phyloP scores from a whole-genome alignment of 2,113 vertebrate genomes.

The Plecturocebus donacophilus region DNA sequence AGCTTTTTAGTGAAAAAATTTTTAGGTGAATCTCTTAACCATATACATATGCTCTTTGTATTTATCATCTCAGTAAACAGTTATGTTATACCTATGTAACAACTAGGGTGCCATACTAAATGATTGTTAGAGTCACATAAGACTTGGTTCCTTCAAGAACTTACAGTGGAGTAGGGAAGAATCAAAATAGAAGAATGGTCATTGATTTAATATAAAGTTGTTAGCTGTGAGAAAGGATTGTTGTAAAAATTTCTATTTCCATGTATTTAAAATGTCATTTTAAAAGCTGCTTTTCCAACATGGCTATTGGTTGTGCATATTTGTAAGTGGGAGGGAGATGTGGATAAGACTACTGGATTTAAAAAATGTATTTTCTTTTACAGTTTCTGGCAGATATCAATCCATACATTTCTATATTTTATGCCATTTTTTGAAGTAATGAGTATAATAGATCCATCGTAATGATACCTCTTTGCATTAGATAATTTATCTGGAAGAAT shows the following conservation, averaged over 20 bases:
- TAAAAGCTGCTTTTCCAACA: not conserved
- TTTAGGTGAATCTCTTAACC: not conserved
- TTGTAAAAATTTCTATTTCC: not conserved
- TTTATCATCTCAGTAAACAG: not conserved
- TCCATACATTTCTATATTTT: not conserved
- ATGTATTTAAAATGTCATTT: not conserved
- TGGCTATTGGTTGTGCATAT: not conserved
- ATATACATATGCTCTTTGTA: not conserved
- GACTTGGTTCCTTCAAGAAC: not conserved
- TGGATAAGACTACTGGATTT: not conserved
- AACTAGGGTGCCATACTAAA: rapidly evolving
- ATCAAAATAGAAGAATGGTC: not conserved
- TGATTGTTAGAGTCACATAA: not conserved
- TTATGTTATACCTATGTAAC: not conserved
- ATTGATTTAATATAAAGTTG: not conserved
- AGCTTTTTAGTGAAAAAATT: not conserved
- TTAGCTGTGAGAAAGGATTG: not conserved
- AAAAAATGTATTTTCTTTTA: not conserved
- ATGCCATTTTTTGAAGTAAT: not conserved
- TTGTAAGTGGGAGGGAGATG: not conserved
- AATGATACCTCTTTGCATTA: not conserved
- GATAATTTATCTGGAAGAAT: not conserved
- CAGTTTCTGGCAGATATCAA: not conserved
- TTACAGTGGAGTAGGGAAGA: not conserved
- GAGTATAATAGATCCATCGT: not conserved